These are phyloP conservation scores for Eonycteris spelaea DNA, from an alignment of 2,113 vertebrate genomes.

Conservation along the genomic window DNA sequence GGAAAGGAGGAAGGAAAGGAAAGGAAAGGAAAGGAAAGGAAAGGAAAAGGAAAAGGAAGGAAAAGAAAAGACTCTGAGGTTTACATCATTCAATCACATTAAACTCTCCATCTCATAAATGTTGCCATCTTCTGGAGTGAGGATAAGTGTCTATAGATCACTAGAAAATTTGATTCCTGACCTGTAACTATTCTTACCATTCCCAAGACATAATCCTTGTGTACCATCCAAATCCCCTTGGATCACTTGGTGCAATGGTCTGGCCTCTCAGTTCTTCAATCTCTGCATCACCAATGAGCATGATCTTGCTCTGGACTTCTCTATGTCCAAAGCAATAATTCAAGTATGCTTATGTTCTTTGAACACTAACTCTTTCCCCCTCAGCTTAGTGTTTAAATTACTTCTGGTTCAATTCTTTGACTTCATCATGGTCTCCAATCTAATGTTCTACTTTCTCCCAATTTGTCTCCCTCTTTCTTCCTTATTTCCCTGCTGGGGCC, in stretches of 20 bases:
- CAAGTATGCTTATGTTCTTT: background rate
- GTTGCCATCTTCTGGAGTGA: background rate
- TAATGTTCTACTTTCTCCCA: background rate
- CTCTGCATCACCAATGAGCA: background rate
- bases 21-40: background rate
- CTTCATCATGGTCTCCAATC: background rate
- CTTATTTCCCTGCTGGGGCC: background rate
- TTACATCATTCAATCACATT: background rate
- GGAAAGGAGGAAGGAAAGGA: background rate
- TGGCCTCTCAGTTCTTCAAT: background rate
- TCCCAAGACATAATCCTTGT: background rate
- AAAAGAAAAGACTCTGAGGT: background rate
- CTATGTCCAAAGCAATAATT: background rate
- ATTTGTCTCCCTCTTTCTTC: background rate
- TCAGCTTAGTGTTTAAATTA: background rate
- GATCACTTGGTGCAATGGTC: background rate
- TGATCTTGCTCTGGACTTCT: background rate
- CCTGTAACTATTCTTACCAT: background rate
- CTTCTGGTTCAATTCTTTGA: background rate
- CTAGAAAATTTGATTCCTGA: background rate
- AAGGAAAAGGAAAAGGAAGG: too few species aligned
- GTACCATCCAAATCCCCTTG: too few species aligned
- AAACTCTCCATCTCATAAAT: background rate
- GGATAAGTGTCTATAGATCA: background rate
- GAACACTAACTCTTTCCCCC: background rate